Conservation (phyloP, 64 coral and sea anemone species). For the Catalaphyllia jardinei region DNA sequence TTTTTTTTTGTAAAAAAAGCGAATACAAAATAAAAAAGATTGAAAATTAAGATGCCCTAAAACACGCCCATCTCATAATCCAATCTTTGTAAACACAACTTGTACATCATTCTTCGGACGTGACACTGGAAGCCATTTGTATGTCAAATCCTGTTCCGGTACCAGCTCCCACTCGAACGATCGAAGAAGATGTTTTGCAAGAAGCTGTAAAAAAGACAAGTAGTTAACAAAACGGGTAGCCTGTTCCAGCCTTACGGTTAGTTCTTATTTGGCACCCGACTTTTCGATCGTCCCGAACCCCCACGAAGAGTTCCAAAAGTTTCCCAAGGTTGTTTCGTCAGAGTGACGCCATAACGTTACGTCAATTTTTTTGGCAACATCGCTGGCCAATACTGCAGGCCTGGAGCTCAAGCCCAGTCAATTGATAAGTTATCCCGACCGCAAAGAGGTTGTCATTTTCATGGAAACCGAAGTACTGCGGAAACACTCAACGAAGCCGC, state of each 20-base stretch:
- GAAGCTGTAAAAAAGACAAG: conserved; percentile 54
- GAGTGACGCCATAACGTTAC: too few relatives aligned
- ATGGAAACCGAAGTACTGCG: too few relatives aligned
- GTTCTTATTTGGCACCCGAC: too few relatives aligned
- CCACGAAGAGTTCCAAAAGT: too few relatives aligned
- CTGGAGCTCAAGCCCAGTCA: too few relatives aligned
- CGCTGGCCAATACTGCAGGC: too few relatives aligned
- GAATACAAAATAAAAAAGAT: neutral
- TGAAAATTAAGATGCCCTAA: neutral
- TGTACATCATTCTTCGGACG: conserved; percentile 83
- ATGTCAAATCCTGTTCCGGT: conserved; percentile 83
- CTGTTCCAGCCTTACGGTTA: neutral
- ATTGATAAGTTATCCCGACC: too few relatives aligned
- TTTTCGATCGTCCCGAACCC: too few relatives aligned
- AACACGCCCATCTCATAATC: neutral
- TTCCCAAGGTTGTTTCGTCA: too few relatives aligned
- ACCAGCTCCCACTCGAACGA: conserved; percentile 84
- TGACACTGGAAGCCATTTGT: conserved; percentile 98
- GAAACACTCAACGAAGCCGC: too few relatives aligned
- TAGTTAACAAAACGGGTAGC: neutral
- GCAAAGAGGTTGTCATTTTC: too few relatives aligned
- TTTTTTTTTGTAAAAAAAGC: neutral
- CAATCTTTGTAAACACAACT: conserved; percentile 64
- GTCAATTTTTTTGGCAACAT: too few relatives aligned
- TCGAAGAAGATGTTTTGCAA: conserved; percentile 76